Percentiles rank a stretch among this genome's conserved stretches.
phyloP scores from a whole-genome alignment of 2,797 vertebrate species.

The Micrastur ruficollis region DNA sequence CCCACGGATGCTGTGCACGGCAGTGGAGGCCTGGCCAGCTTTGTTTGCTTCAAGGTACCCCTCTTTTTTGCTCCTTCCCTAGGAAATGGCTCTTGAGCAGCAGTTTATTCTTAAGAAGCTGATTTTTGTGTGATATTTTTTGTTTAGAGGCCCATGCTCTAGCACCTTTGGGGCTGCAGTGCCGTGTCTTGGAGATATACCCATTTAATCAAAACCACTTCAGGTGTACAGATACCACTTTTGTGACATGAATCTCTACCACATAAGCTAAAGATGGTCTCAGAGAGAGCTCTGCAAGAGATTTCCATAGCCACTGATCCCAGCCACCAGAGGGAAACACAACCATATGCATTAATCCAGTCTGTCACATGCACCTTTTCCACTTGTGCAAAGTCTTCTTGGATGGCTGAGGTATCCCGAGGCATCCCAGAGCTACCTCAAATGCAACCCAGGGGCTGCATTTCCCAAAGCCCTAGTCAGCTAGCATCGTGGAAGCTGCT shows the following conservation, averaged over 20 bases:
- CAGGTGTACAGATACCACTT: accelerated
- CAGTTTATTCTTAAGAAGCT: not conserved
- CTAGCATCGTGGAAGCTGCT: accelerated
- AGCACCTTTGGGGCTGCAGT: not conserved
- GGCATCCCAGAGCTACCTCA: not conserved
- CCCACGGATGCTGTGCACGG: too few species aligned
- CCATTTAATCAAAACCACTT: not conserved
- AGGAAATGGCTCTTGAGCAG: not conserved
- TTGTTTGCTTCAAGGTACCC: not conserved
- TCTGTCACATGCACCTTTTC: not conserved
- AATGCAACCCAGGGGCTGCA: not conserved
- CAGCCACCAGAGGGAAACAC: conserved; percentile 43
- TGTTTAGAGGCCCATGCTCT: not conserved
- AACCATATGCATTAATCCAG: not conserved
- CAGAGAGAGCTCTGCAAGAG: not conserved
- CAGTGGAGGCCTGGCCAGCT: not conserved
- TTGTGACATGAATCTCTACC: not conserved
- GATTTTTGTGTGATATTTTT: not conserved
- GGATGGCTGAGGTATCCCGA: not conserved
- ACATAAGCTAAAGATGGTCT: not conserved
- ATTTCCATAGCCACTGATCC: not conserved
- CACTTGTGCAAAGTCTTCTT: not conserved
- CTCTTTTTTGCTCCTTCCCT: not conserved
- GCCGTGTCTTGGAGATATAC: accelerated
- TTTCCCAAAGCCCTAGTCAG: not conserved